Percentiles rank a stretch among this genome's conserved stretches.
phyloP scores from a whole-genome alignment of 1,140 invertebrate species.

The Habropoda laboriosa region DNA sequence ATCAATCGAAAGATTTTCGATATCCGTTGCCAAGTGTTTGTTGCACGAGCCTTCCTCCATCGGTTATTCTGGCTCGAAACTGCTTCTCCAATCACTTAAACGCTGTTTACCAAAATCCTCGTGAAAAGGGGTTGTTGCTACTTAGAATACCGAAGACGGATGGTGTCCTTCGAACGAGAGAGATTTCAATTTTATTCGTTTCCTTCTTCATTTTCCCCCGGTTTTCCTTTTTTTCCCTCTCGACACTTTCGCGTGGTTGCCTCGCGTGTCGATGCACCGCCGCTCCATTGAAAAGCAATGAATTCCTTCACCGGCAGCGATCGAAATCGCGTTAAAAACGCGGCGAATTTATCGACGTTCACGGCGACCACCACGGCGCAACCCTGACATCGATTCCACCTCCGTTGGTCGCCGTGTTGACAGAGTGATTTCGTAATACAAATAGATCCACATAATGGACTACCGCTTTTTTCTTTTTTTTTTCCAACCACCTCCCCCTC shows the following conservation, averaged over 20 bases:
- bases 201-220: too few species aligned
- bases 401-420: constrained; percentile 54
- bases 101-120: too few species aligned
- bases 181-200: too few species aligned
- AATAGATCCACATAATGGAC: constrained; percentile 59
- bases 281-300: neutral
- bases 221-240: neutral
- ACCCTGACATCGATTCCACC: constrained; percentile 66
- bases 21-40: constrained; percentile 27
- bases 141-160: too few species aligned
- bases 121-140: too few species aligned
- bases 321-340: constrained; percentile 37
- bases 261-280: too few species aligned
- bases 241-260: too few species aligned
- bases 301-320: constrained; percentile 34
- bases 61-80: neutral
- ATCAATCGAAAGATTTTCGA: constrained; percentile 27
- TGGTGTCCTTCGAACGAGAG: too few species aligned
- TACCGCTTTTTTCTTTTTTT: constrained; percentile 30
- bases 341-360: constrained; percentile 61
- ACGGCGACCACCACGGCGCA: constrained; percentile 43
- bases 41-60: neutral
- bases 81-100: neutral
- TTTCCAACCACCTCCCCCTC: neutral
- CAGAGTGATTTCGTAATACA: constrained; percentile 68